Base-by-base conservation (phyloP, 2,888 invertebrate species). In the Megaustenia siamemsis region DNA sequence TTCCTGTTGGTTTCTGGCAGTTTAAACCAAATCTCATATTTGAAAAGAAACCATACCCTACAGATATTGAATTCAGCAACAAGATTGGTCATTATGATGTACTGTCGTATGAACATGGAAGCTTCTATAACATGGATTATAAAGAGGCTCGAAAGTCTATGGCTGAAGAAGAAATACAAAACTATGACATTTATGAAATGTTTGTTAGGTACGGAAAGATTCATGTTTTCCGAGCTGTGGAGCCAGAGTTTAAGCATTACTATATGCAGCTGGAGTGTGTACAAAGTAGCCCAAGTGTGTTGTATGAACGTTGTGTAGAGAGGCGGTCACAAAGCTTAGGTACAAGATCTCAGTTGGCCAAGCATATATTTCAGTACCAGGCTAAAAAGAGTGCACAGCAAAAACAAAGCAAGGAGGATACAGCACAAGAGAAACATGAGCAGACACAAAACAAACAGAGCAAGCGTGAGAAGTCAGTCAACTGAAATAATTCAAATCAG, bases 1-100 rank as follows among this genome's bases (percentile, higher is more conserved):
- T 96, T 91, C 97, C 98, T n/a, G 96, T 98, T 88, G 97, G 97
- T 35, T 99, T 98, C 94, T 96, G 96, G 90, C 97, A 97, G 92
- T 98, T 96, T 95, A 96, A 98, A 91, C 97, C 97, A 0, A 93
- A 94, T 49, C 90, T 95, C 69, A 93, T 94, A 21, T 92, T 93
- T 83, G 90, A 93, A 60, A 89, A 91, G 80, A 91, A 90, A 69
- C 92, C 92, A 0, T 92, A 90, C 75, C 93, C 93, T 1, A 88
- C 89, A 10, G 90, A 89, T 4, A 92, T 94, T 10, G 93, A 94
- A 38, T 90, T 94, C 32, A 92, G 90, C 77, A 90, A 90, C 83
- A 91, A 91, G 69, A 89, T 96, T 49, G 98, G 98, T 0, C 96
- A 96, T 93, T 98, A 97, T 93, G 97, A 97, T 94, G 94, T 95